Evolutionary conservation across 92 coral and sea anemone species (phyloP).

Genomic region (Actinernus sp.): DNA sequence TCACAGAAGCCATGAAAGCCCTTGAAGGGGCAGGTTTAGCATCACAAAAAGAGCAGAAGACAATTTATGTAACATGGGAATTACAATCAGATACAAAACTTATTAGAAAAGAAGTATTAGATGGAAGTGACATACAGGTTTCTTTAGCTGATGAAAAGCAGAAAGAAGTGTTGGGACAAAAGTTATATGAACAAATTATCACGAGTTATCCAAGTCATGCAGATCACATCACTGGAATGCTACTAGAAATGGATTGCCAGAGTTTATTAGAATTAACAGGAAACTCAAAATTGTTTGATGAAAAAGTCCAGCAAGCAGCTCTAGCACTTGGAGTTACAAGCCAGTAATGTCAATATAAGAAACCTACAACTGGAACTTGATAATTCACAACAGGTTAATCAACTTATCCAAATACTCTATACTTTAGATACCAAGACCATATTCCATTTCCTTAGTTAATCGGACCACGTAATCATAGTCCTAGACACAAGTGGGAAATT

Average conservation of each 20-base stretch:
- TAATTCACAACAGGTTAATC: too few relatives aligned
- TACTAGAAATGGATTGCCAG: slow-evolving; percentile 61
- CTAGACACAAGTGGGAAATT: too few relatives aligned
- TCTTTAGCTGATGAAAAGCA: slow-evolving; percentile 1
- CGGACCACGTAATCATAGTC: too few relatives aligned
- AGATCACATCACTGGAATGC: slow-evolving; percentile 92
- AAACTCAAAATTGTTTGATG: slow-evolving; percentile 54
- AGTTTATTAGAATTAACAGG: slow-evolving; percentile 25
- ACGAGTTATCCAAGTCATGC: slow-evolving; percentile 61
- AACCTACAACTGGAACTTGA: too few relatives aligned
- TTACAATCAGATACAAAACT: background rate
- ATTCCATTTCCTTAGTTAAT: too few relatives aligned
- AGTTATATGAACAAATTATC: slow-evolving; percentile 55
- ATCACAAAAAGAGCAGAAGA: background rate
- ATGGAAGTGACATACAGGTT: background rate
- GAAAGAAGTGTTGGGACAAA: slow-evolving; percentile 64
- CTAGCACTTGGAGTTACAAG: slow-evolving; percentile 25
- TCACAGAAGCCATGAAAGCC: slow-evolving; percentile 46
- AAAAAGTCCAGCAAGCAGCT: slow-evolving; percentile 66
- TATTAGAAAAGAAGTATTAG: background rate
- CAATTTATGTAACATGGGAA: background rate
- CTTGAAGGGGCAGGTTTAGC: slow-evolving; percentile 7
- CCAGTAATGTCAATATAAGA: too few relatives aligned
- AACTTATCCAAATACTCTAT: too few relatives aligned
- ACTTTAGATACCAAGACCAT: too few relatives aligned